Conservation (phyloP, 2,113 vertebrate species). For the Eleginops maclovinus region DNA sequence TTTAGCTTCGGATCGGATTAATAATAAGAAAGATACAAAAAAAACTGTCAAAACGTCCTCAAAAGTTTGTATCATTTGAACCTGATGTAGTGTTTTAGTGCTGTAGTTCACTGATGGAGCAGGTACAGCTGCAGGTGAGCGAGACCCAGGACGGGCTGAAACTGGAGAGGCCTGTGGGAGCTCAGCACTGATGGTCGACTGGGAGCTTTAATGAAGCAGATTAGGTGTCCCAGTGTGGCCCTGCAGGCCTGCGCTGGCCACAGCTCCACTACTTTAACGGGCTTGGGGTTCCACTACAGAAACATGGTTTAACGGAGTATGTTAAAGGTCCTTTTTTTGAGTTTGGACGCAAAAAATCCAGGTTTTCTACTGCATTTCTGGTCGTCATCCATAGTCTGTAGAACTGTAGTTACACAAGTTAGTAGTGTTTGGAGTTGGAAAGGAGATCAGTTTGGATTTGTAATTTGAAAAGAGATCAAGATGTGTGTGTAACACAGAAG, state of each 20-base stretch:
- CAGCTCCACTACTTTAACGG: neutral
- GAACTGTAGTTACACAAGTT: neutral
- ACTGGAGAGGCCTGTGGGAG: conserved; percentile 75
- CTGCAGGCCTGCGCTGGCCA: conserved; percentile 33
- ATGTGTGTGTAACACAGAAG: too few relatives aligned
- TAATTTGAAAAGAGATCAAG: too few relatives aligned
- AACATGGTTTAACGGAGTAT: neutral
- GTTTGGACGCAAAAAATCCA: neutral
- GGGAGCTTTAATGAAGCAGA: conserved; percentile 83
- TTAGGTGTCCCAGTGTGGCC: conserved; percentile 73
- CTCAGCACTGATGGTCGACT: conserved; percentile 78
- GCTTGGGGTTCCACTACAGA: neutral
- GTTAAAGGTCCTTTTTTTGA: neutral
- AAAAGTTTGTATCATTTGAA: too few relatives aligned
- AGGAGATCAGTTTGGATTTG: too few relatives aligned
- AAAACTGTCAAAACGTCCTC: too few relatives aligned
- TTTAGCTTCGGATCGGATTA: too few relatives aligned
- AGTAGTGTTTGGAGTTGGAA: too few relatives aligned
- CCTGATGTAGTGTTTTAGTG: too few relatives aligned
- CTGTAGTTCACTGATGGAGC: conserved; percentile 37
- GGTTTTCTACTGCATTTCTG: neutral
- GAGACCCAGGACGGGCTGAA: conserved; percentile 61
- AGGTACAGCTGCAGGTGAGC: conserved; percentile 58
- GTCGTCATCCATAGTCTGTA: neutral
- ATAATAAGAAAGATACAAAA: too few relatives aligned